Evolutionary conservation across 2,113 vertebrate species (phyloP), one percentile per base, ranked within the genome.

Genomic region (Elanoides forficatus): DNA sequence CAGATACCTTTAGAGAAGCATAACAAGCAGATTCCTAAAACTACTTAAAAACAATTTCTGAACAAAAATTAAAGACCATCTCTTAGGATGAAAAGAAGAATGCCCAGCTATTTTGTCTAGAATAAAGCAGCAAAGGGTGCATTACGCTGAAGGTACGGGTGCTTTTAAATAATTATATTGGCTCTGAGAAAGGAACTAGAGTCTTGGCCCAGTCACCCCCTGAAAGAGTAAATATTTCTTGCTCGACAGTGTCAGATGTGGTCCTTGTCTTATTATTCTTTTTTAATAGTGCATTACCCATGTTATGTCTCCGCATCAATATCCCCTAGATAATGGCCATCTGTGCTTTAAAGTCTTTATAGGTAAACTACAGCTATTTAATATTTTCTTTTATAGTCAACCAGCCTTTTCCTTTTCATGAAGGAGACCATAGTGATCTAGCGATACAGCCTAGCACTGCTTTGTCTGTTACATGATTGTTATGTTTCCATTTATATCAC

Each of bases 381-480:
- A 95, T 91, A 91, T 82, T 91, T 94, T 85, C 94, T 95, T 96
- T 95, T 76, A 76, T 53, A 73, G 74, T 80, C 84, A 91, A 50
- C 68, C 43, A 48, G 48, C 53, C 81, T 86, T 94, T 93, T 91
- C 78, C 88, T 94, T 97, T 98, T 88, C 53, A 79, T 76, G 88
- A 91, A 81, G 93, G 85, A 81, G 92, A 74, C 82, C 76, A 58
- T 25, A 81, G 47, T 20, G 78, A 90, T 96, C 25, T 32, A 52
- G 67, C 13, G 16, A 91, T 88, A 90, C 42, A 96, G 93, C 65
- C 67, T 89, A 79, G 75, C 90, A 79, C 92, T 70, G 92, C 95
- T 97, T 97, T 98, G 95, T 97, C 96, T 95, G 97, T 81, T 92
- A 70, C 15, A 72, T 65, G 84, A 95, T 94, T 97, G 91, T 95